Evolutionary conservation across 2,113 vertebrate species (phyloP), one percentile per base, ranked within the genome.

Genomic region (Ailurus styani): DNA sequence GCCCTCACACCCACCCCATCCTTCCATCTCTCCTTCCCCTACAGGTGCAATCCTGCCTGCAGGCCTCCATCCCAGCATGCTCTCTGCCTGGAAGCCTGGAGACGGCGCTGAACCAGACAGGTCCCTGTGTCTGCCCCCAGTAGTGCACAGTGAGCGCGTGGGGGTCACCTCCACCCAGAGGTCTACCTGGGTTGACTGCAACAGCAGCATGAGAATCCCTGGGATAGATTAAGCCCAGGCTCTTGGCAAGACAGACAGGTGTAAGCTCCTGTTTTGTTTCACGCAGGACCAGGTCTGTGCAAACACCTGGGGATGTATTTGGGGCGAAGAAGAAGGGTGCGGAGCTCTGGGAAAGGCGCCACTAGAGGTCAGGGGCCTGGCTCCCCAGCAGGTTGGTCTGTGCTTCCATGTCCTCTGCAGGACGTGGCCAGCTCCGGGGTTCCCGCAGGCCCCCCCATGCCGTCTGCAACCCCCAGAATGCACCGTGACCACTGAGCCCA

Each of bases 381-480:
- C 17, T 72, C 25, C 50, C 85, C 6, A 14, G 31, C 17, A 72
- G 11, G 37, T 27, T 45, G 23, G 27, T 40, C 18, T 45, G 18
- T 3, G 40, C 70, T 10, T 40, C 68, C 1, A 10, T 34, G 23
- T 73, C 37, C 68, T 57, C 27, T 4, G 2, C 0, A 7, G 27
- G 27, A 72, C 15, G 1, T 3, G 1, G 66, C 15, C 47, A 12
- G 27, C n/a, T 42, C 21, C 4, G 2, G 8, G 1, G 27, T 11
- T 21, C 50, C 66, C 14, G 6, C 27, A 21, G 50, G n/a, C 7
- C 23, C 64, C 13, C 0, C 23, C 0, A 23, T 0, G 21, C 45
- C 2, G 4, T 11, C 64, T 40, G 18, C 40, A 45, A 10, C 18
- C 34, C 23, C 25, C 1, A 45, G 62, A 20, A 17, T 0, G 11